Percentiles rank a stretch among this genome's conserved stretches.
phyloP scores from a whole-genome alignment of 2,797 vertebrate species.

The Platalea minor region DNA sequence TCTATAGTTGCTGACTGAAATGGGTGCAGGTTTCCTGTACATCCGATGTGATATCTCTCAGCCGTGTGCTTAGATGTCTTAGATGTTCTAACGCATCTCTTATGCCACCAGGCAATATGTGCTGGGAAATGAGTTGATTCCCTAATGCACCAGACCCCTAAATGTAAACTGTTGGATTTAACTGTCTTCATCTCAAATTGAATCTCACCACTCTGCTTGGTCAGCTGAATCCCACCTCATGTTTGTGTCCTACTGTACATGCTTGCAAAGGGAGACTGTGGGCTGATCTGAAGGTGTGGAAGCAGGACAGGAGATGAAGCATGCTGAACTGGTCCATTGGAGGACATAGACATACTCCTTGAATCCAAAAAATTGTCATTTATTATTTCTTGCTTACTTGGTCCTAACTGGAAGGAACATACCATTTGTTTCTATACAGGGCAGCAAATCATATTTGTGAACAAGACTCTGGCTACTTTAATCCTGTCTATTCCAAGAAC shows the following conservation, averaged over 20 bases:
- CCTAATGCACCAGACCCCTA: not conserved
- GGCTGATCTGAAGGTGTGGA: not conserved
- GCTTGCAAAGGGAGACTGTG: not conserved
- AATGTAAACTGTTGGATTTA: no score
- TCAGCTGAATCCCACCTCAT: not conserved
- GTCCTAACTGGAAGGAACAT: not conserved
- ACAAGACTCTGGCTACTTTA: not conserved
- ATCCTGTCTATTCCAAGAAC: not conserved
- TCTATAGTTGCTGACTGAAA: not conserved
- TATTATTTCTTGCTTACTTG: not conserved
- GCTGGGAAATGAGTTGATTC: not conserved
- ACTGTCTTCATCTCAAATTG: not conserved
- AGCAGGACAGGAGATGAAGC: not conserved
- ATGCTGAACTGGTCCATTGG: not conserved
- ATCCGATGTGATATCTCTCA: rapidly evolving
- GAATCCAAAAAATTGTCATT: not conserved
- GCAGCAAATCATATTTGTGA: not conserved
- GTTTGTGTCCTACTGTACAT: not conserved
- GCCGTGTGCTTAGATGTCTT: not conserved
- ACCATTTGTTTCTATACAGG: not conserved
- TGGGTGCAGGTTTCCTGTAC: not conserved
- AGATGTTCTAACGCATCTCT: not conserved
- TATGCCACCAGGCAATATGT: not conserved
- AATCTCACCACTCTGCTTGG: not conserved
- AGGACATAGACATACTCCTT: not conserved